Evolutionary conservation across 2,888 invertebrate species (phyloP), one percentile per base, ranked within the genome.

Genomic region (Silvanus unidentatus): DNA sequence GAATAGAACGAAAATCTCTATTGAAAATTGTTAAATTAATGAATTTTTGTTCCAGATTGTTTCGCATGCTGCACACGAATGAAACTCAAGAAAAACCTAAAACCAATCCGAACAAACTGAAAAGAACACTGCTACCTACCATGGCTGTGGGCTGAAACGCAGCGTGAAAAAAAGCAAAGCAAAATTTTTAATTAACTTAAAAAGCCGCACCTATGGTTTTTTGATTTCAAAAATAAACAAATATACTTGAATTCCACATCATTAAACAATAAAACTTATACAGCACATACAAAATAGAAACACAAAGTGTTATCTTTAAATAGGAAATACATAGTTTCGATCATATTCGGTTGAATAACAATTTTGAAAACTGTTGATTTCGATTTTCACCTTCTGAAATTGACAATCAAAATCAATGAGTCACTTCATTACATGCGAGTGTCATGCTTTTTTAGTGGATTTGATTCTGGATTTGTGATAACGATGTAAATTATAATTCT

Each of bases 101-200:
- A 22, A 22, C 3, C 22, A 8, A 22, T 22, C 8, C 42, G 10
- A 45, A 52, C 46, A 45, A 50, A 52, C 45, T 52, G 54, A 54
- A 53, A 51, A 49, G 50, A 57, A 56, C 55, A 63, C 55, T 59
- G 64, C 70, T 71, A 72, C 72, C 69, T 72, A 72, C 72, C 72
- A 71, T 71, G 66, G 68, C 69, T 66, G 71, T 70, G 68, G 70
- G 66, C 72, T 72, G 68, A 66, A 62, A 58, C 59, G 65, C 66
- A 66, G 72, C 72, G 71, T 72, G 72, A 66, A 66, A 54, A 40
- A 40, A 70, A 71, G 69, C 69, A 71, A 69, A 68, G 69, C 69
- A 64, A 37, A 63, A 60, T 67, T 58, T 53, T 58, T 63, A 65
- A 64, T 62, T 53, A 58, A 63, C 55, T 53, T 44, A 54, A 60